Conservation (phyloP, 2,113 vertebrate species). For the Chloebia gouldiae region DNA sequence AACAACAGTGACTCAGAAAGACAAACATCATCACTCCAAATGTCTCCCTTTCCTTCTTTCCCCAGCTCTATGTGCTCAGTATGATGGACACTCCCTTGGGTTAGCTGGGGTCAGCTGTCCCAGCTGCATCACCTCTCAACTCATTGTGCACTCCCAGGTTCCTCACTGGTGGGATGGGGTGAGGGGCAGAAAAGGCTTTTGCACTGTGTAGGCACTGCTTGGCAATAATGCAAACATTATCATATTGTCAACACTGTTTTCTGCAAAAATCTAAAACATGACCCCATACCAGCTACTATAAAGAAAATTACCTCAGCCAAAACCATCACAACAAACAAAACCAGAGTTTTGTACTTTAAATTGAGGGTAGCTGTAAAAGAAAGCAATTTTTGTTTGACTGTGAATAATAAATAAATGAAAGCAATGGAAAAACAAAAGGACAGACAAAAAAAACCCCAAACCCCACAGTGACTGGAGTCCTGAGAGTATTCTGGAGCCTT, state of each 20-base stretch:
- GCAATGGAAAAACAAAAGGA: neutral
- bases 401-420: neutral
- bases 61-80: neutral
- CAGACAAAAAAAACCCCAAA: fast-evolving
- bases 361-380: neutral
- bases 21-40: neutral
- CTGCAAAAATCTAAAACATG: neutral
- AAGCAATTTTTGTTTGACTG: neutral
- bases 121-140: neutral
- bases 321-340: neutral
- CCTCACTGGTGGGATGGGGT: neutral
- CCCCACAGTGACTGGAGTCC: neutral
- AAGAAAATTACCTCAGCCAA: neutral
- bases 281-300: neutral
- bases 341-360: neutral
- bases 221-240: neutral
- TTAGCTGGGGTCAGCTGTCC: neutral
- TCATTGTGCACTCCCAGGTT: neutral
- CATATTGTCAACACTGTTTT: neutral
- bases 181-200: neutral
- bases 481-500: neutral
- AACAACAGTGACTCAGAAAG: neutral
- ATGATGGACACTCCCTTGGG: no score
- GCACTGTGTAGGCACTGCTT: fast-evolving
- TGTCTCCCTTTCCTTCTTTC: neutral